Percentiles rank a stretch among this genome's conserved stretches.
These are phyloP conservation scores for Patiria miniata DNA, from an alignment of 35 echinoderm and acorn worm species.

Conservation along the genomic window DNA sequence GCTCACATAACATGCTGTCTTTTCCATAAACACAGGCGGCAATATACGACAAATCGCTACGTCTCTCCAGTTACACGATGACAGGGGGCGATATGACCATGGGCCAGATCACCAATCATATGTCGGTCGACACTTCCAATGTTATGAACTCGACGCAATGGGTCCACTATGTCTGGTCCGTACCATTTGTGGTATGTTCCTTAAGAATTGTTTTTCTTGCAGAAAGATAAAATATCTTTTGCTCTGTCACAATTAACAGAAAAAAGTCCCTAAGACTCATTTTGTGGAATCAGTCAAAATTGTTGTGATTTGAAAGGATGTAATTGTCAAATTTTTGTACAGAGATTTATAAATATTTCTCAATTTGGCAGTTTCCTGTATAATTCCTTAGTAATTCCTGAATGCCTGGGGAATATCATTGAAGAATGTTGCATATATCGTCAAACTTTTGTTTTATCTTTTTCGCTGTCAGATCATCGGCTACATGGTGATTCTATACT, in stretches of 20 bases:
- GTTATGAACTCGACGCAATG: constrained; percentile 75
- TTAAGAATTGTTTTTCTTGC: background rate
- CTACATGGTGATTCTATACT: constrained; percentile 76
- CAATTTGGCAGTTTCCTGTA: too few species aligned
- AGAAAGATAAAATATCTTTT: background rate
- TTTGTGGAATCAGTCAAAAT: too few species aligned
- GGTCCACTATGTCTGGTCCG: constrained; percentile 89
- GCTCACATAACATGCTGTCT: too few species aligned
- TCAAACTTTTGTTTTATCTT: too few species aligned
- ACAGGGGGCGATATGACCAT: constrained; percentile 88
- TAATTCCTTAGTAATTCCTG: too few species aligned
- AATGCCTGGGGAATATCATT: too few species aligned
- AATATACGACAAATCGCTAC: constrained; percentile 88
- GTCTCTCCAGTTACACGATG: constrained; percentile 83
- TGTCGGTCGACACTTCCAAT: constrained; percentile 88
- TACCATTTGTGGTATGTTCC: constrained; percentile 85
- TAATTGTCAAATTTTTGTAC: too few species aligned
- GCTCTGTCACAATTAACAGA: constrained; percentile 32
- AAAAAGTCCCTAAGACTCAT: constrained; percentile 64
- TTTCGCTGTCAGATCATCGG: constrained; percentile 76
- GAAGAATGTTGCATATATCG: too few species aligned
- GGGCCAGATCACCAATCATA: constrained; percentile 96
- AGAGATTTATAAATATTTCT: too few species aligned
- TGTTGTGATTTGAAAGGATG: too few species aligned
- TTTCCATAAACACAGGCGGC: constrained; percentile 43